Conservation (phyloP, 2,888 invertebrate genomes). For the Callyntrura sp. region DNA sequence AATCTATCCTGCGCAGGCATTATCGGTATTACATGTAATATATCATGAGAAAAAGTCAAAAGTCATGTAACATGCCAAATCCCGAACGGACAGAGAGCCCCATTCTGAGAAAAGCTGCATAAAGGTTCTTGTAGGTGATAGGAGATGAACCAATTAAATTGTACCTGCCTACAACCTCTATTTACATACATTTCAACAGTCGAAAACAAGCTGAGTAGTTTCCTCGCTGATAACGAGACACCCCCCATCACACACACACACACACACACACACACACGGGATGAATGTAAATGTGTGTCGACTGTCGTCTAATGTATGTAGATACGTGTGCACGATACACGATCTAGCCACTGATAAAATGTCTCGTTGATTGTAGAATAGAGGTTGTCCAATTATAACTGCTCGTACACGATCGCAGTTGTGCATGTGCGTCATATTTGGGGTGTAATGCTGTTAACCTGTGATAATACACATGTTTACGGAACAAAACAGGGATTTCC, state of each 20-base stretch:
- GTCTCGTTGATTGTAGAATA: not conserved
- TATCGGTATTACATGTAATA: no score
- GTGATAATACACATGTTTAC: conserved; percentile 35
- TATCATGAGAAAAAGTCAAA: conserved; percentile 63
- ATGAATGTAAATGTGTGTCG: conserved; percentile 12
- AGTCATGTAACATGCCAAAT: conserved; percentile 43
- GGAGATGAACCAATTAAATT: conserved; percentile 28
- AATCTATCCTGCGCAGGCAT: no score
- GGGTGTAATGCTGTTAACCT: conserved; percentile 22
- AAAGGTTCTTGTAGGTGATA: no score
- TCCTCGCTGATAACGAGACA: not conserved
- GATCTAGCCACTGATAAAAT: no score
- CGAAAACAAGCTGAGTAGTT: not conserved
- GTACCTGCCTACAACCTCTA: not conserved
- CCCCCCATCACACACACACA: no score
- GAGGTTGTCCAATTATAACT: not conserved
- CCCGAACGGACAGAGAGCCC: no score
- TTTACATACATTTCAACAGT: not conserved
- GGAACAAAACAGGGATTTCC: conserved; percentile 68
- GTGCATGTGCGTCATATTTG: no score
- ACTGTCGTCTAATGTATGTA: no score
- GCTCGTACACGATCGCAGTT: no score
- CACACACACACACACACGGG: not conserved
- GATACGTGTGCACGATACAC: no score
- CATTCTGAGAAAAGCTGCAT: no score